phyloP scores from a whole-genome alignment of 2,888 invertebrate genomes.

The Hirtodrosophila histrioides region DNA sequence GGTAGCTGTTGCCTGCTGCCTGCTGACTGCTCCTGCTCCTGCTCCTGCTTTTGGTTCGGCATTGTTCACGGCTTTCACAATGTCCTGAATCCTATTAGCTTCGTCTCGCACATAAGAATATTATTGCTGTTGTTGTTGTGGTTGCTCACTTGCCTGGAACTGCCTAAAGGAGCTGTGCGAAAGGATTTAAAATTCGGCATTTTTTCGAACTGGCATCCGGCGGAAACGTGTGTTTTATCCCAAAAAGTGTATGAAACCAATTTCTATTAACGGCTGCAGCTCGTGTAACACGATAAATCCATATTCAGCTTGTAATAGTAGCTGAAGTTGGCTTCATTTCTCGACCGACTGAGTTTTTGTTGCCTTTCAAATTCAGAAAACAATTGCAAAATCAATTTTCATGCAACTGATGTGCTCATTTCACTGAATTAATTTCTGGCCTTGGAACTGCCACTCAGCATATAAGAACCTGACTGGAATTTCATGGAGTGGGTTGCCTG shows the following conservation, averaged over 20 bases:
- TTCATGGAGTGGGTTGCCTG: neutral
- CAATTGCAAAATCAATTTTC: slow-evolving; percentile 53
- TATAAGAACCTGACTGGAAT: slow-evolving; percentile 5
- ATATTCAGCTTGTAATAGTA: slow-evolving; percentile 31
- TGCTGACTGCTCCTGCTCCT: neutral
- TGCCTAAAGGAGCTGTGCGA: slow-evolving; percentile 26
- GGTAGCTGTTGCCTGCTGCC: slow-evolving; percentile 30
- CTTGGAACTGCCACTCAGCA: slow-evolving; percentile 24
- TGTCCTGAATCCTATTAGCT: slow-evolving; percentile 58
- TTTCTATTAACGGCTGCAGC: slow-evolving; percentile 34
- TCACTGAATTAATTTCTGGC: slow-evolving; percentile 26
- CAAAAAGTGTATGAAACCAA: slow-evolving; percentile 20
- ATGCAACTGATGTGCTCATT: slow-evolving; percentile 30
- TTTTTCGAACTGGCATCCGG: slow-evolving; percentile 36
- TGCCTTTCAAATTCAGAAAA: slow-evolving; percentile 24
- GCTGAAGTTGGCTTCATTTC: slow-evolving; percentile 27
- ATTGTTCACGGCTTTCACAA: slow-evolving; percentile 50
- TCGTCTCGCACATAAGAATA: slow-evolving; percentile 8
- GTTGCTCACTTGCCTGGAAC: slow-evolving; percentile 38
- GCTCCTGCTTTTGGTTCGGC: slow-evolving; percentile 14
- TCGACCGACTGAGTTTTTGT: slow-evolving; percentile 34
- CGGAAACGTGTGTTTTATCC: slow-evolving; percentile 46
- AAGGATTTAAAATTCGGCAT: slow-evolving; percentile 48
- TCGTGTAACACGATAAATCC: slow-evolving; percentile 46
- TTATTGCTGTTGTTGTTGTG: slow-evolving; percentile 21